These are phyloP conservation scores for Harlomillsia oculata DNA, from an alignment of 1,140 invertebrate genomes.

Conservation along the genomic window DNA sequence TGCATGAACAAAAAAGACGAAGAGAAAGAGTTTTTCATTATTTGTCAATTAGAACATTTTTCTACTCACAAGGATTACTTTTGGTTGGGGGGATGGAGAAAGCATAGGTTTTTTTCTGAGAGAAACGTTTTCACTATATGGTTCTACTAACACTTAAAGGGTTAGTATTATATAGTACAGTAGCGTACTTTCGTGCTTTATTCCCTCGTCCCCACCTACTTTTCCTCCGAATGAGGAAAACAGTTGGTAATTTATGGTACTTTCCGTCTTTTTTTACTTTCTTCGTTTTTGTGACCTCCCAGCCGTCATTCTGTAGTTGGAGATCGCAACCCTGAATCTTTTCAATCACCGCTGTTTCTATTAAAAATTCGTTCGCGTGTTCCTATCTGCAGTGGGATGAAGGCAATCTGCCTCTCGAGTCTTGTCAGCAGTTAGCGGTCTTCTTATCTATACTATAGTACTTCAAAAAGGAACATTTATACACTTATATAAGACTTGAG, in stretches of 20 bases:
- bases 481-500: too few species aligned
- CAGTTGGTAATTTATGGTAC: too few species aligned
- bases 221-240: neutral
- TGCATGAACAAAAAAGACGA: neutral
- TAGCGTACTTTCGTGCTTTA: too few species aligned
- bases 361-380: conserved; percentile 12
- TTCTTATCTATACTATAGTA: too few species aligned
- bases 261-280: neutral
- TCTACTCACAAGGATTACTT: too few species aligned
- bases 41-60: conserved; percentile 23
- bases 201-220: conserved; percentile 4
- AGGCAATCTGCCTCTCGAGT: too few species aligned
- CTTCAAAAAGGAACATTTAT: too few species aligned
- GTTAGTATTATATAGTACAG: too few species aligned
- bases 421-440: neutral
- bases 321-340: conserved; percentile 10
- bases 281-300: neutral
- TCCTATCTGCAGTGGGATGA: neutral
- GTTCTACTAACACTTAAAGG: too few species aligned
- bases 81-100: too few species aligned
- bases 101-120: neutral
- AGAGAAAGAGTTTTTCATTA: conserved; percentile 15
- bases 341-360: conserved; percentile 18
- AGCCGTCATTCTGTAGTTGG: neutral
- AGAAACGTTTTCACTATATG: conserved; percentile 2